Base-by-base conservation (phyloP, 2,113 vertebrate genomes). In the Actinemys pallida region DNA sequence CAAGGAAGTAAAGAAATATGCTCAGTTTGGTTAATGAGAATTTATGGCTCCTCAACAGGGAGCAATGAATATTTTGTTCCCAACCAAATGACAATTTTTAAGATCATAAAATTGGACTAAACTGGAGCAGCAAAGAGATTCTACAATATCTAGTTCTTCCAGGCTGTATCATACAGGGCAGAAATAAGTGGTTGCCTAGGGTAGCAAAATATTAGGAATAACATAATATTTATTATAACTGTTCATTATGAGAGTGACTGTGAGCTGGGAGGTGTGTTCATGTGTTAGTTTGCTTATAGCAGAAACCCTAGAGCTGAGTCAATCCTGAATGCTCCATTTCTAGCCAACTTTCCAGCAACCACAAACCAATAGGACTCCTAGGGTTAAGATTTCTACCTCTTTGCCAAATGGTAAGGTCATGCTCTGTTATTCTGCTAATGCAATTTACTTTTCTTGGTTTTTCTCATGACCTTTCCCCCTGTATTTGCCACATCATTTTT, bases 201-300 rank as follows among this genome's bases (percentile, higher is more conserved):
- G 80, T 24, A 96, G 96, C 97, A 97, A 97, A 97, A 97, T 95
- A 97, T 95, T 97, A 87, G 95, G 87, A 97, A 96, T 84, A 97
- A 97, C 96, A 96, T 22, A 83, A 57, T 50, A 62, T 96, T 92
- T 88, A 92, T 69, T 69, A 96, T 90, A 92, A 47, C 94, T 75
- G 94, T 24, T 96, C 94, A 93, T 95, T 75, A 47, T 0, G 3
- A 96, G 86, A 10, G 0, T 88, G 95, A 81, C 89, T 94, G 42
- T 0, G 47, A 86, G 94, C 83, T 62, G 87, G 95, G 97, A 96
- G 96, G 94, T 96, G 90, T 94, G 94, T 90, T 94, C 95, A 5
- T 78, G 92, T 90, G 93, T 94, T 94, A 81, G 90, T 95, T 92
- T 97, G 96, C 97, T 97, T 95, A 2, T 94, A 97, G 97, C 96